These are phyloP conservation scores for Caenorhabditis sp. DNA, from an alignment of 2,888 invertebrate species.

Conservation along the genomic window DNA sequence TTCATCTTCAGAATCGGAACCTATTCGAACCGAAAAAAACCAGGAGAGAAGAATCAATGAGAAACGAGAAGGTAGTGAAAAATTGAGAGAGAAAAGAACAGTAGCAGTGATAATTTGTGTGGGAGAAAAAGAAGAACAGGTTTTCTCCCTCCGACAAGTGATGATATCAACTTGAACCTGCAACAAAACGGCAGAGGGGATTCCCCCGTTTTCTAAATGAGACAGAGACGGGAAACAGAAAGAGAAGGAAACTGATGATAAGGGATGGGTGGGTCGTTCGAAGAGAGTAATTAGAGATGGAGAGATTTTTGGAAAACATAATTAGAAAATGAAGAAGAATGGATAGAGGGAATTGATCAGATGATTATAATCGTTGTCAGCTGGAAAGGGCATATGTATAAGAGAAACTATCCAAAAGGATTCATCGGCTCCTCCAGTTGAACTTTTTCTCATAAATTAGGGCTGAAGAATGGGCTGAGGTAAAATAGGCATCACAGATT, in stretches of 20 bases:
- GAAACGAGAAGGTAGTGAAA: background rate
- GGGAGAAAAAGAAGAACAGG: slow-evolving; percentile 32
- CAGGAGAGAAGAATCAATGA: slow-evolving; percentile 28
- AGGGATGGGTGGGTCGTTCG: background rate
- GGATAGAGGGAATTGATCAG: slow-evolving; percentile 9
- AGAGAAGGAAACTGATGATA: background rate
- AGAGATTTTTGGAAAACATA: too few relatives aligned
- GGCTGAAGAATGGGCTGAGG: too few relatives aligned
- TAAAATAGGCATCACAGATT: too few relatives aligned
- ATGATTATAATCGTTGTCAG: slow-evolving; percentile 14
- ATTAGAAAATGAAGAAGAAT: too few relatives aligned
- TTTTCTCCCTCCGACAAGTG: slow-evolving; percentile 4
- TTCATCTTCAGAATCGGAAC: background rate
- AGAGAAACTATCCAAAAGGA: background rate
- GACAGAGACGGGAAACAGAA: slow-evolving; percentile 18
- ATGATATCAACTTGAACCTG: slow-evolving; percentile 50
- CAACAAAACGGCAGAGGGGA: slow-evolving; percentile 16
- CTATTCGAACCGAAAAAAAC: slow-evolving; percentile 1
- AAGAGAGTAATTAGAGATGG: slow-evolving; percentile 27
- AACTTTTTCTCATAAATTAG: too few relatives aligned
- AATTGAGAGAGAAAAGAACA: background rate
- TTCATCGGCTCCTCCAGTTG: too few relatives aligned
- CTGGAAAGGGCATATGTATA: slow-evolving; percentile 18
- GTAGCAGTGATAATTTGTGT: slow-evolving; percentile 11
- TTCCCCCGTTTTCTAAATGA: slow-evolving; percentile 44